These are phyloP conservation scores for Erpobdella octoculata DNA, from an alignment of 2,888 invertebrate species.

Conservation along the genomic window DNA sequence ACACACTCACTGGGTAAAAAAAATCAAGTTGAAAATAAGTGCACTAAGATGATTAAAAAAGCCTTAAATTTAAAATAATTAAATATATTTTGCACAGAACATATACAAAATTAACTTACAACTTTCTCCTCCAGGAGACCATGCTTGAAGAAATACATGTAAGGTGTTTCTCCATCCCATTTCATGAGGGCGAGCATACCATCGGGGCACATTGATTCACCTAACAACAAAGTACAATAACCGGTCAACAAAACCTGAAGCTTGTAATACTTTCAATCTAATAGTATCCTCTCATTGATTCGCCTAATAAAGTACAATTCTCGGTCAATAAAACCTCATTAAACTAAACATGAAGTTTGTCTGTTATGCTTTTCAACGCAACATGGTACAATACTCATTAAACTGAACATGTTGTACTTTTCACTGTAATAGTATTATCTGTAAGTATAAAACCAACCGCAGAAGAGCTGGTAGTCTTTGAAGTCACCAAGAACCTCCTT, in stretches of 20 bases:
- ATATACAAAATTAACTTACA: no score
- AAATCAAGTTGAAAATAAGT: no score
- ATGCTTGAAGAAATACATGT: conserved; percentile 91
- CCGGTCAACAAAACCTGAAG: neutral
- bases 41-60: no score
- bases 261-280: no score
- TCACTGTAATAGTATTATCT: neutral
- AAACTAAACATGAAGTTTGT: no score
- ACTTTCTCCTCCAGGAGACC: conserved; percentile 90
- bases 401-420: neutral
- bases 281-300: no score
- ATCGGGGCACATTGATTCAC: conserved; percentile 71
- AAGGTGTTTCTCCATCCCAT: conserved; percentile 76
- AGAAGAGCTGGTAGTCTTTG: conserved; percentile 71
- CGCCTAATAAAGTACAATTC: neutral
- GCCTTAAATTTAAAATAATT: no score
- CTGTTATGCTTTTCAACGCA: no score
- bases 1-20: no score
- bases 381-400: neutral
- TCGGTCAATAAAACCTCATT: neutral
- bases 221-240: conserved; percentile 56
- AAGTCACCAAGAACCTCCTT: conserved; percentile 81
- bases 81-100: no score
- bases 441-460: conserved; percentile 28
- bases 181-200: conserved; percentile 88